Base-by-base conservation (phyloP, 92 coral and sea anemone genomes). In the Porites evermanni region DNA sequence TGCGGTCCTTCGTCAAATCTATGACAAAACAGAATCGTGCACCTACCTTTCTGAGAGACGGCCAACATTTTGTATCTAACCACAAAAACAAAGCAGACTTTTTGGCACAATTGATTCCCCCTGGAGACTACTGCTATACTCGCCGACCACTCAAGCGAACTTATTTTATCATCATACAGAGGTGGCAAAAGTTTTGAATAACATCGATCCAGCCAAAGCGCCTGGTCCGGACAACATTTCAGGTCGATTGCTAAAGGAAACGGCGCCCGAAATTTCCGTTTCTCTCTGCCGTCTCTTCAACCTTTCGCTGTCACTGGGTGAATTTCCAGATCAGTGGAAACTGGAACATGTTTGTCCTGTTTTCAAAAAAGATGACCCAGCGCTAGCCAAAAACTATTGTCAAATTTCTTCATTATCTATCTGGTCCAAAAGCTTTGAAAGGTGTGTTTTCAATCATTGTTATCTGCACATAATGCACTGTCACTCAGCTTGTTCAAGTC, bases 211-310 rank as follows among this genome's bases (percentile, higher is more conserved):
- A 16, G 86, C 86, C 29, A 92, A 92, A 63, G 92, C 92, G 24
- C 89, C 90, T 51, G 92, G 90, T 11, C 84, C 82, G 5, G 95
- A 89, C 47, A 67, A 69, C 59, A 92, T 89, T 64, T 91, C 91
- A 23, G 88, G 88, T 16, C 64, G 59, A 20, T 78, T 92, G 12
- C 83, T 92, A 8, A 81, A 69, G 51, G 77, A 65, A 54, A 83
- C 90, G 13, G 95, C 89, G 6, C 73, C 50, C 12, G 87, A 68
- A 38, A 84, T 88, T 4, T 85, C 89, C 6, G 87, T 89, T 19
- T 77, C 86, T 1, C 60, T 91, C 20, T 81, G 93, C 61, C 75
- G 38, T 1, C 71, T 86, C 53, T 92, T 92, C 67, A 89, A 89
- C 72, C 69, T 89, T 53, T 90, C 93, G 3, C 80, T 90, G 18